phyloP scores from a whole-genome alignment of 2,113 vertebrate species.

The Tetrao urogallus region DNA sequence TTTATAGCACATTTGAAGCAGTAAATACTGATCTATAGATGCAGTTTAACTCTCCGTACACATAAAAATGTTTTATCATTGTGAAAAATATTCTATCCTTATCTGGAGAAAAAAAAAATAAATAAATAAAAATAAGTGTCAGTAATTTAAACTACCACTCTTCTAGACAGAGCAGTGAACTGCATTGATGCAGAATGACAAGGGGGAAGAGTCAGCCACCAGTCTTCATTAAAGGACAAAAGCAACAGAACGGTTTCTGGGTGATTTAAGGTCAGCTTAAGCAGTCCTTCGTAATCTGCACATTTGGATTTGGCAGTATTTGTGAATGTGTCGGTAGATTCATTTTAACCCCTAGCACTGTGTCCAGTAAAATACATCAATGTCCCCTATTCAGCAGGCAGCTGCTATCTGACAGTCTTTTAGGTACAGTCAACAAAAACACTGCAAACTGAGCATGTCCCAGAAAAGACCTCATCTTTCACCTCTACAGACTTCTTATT shows the following conservation, averaged over 20 bases:
- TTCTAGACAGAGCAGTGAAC: neutral
- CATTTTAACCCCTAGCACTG: neutral
- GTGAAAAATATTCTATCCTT: neutral
- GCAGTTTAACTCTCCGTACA: neutral
- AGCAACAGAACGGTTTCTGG: neutral
- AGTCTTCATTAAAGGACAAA: neutral
- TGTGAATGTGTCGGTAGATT: neutral
- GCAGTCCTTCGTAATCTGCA: neutral
- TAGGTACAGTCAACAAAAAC: neutral
- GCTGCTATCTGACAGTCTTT: neutral
- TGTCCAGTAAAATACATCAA: neutral
- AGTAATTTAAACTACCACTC: neutral
- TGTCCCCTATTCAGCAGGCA: neutral
- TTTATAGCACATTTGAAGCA: neutral
- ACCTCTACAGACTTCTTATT: neutral
- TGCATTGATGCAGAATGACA: conserved; percentile 1
- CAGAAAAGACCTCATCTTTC: neutral
- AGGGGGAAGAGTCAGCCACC: neutral
- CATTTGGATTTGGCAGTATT: neutral
- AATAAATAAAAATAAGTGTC: neutral
- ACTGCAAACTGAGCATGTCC: neutral
- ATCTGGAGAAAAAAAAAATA: neutral
- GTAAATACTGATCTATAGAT: neutral
- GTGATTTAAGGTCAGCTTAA: neutral
- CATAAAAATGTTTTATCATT: conserved; percentile 19